Conservation (phyloP, 2,113 vertebrate species). For the Mus pahari region DNA sequence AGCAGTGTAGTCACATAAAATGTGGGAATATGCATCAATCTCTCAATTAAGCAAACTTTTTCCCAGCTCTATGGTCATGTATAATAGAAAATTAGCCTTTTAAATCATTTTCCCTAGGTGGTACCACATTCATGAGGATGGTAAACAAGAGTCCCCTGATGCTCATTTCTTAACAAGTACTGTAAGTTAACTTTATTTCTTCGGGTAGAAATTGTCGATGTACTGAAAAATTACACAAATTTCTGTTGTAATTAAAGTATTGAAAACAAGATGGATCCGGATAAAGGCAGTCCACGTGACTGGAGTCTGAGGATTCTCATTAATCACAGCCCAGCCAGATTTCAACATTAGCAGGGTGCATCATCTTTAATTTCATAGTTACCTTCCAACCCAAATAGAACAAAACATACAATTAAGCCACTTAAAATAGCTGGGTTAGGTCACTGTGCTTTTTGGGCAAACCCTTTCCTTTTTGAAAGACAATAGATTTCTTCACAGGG, state of each 20-base stretch:
- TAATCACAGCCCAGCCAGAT: constrained; percentile 73
- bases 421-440: constrained; percentile 79
- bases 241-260: constrained; percentile 56
- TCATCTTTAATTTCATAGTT: constrained; percentile 83
- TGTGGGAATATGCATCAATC: constrained; percentile 35
- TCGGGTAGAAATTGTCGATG: constrained; percentile 31
- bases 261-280: constrained; percentile 49
- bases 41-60: background rate
- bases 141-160: constrained; percentile 5
- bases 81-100: background rate
- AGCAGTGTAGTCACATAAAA: background rate
- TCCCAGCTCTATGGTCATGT: constrained; percentile 23
- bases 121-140: constrained; percentile 44
- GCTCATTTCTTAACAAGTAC: constrained; percentile 53
- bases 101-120: constrained; percentile 30
- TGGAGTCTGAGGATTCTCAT: constrained; percentile 71
- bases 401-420: constrained; percentile 79
- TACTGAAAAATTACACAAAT: constrained; percentile 66
- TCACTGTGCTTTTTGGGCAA: constrained; percentile 78
- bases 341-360: constrained; percentile 75
- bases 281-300: constrained; percentile 66
- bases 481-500: constrained; percentile 82
- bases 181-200: constrained; percentile 28
- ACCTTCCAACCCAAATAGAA: constrained; percentile 80
- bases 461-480: constrained; percentile 82